Evolutionary conservation across 2,113 vertebrate species (phyloP).

Genomic region (Gymnarchus niloticus): DNA sequence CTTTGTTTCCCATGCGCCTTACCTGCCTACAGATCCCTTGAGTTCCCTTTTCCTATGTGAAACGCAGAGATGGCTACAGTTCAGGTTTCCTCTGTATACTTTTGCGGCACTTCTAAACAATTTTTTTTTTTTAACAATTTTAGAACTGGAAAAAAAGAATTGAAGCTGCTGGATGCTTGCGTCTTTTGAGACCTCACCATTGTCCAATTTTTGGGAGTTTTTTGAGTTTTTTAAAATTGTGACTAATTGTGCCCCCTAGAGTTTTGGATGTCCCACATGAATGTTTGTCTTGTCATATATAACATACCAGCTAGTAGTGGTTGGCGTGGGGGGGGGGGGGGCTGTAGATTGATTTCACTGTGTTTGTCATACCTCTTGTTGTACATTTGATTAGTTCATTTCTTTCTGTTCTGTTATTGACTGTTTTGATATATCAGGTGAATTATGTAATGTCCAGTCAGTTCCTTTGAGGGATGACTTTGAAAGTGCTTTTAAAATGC

Average conservation of each 20-base stretch:
- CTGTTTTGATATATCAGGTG: neutral
- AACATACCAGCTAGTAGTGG: neutral
- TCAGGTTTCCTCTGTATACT: neutral
- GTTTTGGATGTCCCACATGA: too few species aligned
- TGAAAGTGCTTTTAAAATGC: neutral
- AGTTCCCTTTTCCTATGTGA: neutral
- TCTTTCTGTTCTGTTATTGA: neutral
- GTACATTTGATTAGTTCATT: neutral
- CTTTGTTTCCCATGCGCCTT: neutral
- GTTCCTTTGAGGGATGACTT: slow-evolving; percentile 2
- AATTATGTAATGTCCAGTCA: neutral
- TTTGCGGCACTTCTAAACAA: too few species aligned
- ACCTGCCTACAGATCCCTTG: neutral
- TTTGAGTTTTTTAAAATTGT: too few species aligned
- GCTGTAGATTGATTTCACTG: neutral
- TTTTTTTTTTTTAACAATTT: too few species aligned
- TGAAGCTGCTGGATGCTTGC: too few species aligned
- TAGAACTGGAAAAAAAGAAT: too few species aligned
- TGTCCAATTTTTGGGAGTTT: too few species aligned
- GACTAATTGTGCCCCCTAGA: too few species aligned
- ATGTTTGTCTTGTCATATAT: too few species aligned
- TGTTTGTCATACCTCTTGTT: neutral
- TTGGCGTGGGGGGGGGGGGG: neutral
- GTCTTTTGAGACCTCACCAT: too few species aligned
- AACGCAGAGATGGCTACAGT: neutral